A percentile compares a stretch with the other conserved stretches of the same genome.
Evolutionary conservation across 2,113 vertebrate genomes (phyloP).

Genomic region (Notechis scutatus): DNA sequence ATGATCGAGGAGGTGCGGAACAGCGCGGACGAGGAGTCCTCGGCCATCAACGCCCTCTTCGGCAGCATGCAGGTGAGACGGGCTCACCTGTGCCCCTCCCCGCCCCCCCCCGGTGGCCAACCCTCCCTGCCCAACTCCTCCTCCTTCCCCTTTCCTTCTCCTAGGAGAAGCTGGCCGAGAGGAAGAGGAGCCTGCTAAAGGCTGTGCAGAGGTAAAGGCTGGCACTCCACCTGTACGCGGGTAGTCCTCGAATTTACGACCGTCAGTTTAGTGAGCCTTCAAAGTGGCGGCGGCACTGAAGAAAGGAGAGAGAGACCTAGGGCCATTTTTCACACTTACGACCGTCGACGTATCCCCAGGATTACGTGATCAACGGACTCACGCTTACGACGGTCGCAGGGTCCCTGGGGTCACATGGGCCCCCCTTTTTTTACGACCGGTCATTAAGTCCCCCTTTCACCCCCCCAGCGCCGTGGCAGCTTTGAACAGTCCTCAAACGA

Average conservation of each 20-base stretch:
- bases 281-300: background rate
- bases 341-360: background rate
- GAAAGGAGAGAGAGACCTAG: background rate
- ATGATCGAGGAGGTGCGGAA: slow-evolving; percentile 89
- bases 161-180: slow-evolving; percentile 87
- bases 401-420: too few relatives aligned
- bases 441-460: too few relatives aligned
- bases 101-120: background rate
- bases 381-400: background rate
- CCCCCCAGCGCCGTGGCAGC: too few relatives aligned
- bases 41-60: slow-evolving; percentile 84
- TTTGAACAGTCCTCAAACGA: too few relatives aligned
- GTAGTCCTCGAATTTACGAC: background rate
- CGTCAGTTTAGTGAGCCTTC: background rate
- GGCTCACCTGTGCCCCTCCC: too few relatives aligned
- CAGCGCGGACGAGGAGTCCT: slow-evolving; percentile 87
- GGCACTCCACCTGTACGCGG: background rate
- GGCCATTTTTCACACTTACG: background rate
- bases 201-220: slow-evolving; percentile 83
- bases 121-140: too few relatives aligned
- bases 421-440: background rate
- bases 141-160: fast-evolving
- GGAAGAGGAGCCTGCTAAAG: slow-evolving; percentile 85
- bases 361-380: background rate
- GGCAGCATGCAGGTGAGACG: slow-evolving; percentile 82